Evolutionary conservation across 2,888 invertebrate genomes (phyloP), one percentile per base, ranked within the genome.

Genomic region (Drosophila mimica): DNA sequence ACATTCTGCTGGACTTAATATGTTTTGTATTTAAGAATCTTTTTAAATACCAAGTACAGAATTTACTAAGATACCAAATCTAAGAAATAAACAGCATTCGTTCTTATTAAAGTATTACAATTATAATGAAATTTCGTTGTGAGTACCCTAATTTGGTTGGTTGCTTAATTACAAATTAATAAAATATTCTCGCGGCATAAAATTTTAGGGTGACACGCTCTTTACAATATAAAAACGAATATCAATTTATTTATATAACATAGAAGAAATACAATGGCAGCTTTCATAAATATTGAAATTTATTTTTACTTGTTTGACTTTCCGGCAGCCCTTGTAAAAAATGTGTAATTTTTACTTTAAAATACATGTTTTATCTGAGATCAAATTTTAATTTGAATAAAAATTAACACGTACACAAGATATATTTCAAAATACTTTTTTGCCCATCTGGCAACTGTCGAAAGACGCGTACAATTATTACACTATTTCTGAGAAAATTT

Each of bases 241-340:
- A 30, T 30, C 30, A 8, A 2, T 31, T 31, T 31, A 9, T 31
- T 31, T 8, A 2, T 9, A 31, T 8, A 31, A 31, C 7, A 13
- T 13, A 13, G 4, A 5, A 34, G 4, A 34, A 34, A 4, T 13
- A 34, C 25, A 34, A 34, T 5, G 4, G 1, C 4, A 13, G 13
- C 34, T 13, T 34, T 13, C 4, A 13, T 13, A 13, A 34, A 13
- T 34, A 13, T 2, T 34, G 34, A 13, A 1, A 13, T 34, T 5
- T 0, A 34, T 34, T 13, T 13, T 34, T 34, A 5, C 5, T 4
- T 5, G 4, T 13, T 13, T 13, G 34, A 13, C 13, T 34, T 13
- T 34, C 34, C 4, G 13, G 13, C 34, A 34, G 4, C 4, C 4
- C 34, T 0, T 13, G 13, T 1, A 0, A 0, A 11, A 13, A 2